phyloP scores from a whole-genome alignment of 2,113 vertebrate species.

The Gadus chalcogrammus region DNA sequence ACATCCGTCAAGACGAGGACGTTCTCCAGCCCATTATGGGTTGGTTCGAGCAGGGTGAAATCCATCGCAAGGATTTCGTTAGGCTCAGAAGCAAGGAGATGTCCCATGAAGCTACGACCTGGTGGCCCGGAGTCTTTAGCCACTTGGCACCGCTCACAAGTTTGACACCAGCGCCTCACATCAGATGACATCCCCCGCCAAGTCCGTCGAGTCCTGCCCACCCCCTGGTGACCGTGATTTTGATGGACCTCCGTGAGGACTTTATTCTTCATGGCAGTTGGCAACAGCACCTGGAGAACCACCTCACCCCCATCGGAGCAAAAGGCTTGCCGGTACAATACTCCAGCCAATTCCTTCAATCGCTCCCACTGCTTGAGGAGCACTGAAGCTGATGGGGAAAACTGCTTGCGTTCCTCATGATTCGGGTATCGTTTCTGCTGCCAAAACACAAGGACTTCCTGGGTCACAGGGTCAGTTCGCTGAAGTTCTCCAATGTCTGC shows the following conservation, averaged over 20 bases:
- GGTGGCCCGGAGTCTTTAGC: neutral
- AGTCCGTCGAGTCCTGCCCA: conserved; percentile 6
- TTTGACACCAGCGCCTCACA: neutral
- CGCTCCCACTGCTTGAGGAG: too few relatives aligned
- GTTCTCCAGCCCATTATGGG: neutral
- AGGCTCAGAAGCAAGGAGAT: conserved; percentile 3
- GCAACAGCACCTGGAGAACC: conserved; percentile 2
- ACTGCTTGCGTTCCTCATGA: too few relatives aligned
- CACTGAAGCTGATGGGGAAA: too few relatives aligned
- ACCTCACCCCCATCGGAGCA: too few relatives aligned
- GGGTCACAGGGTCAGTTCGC: too few relatives aligned
- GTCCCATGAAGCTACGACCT: neutral
- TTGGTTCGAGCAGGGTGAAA: neutral
- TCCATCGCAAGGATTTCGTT: conserved; percentile 18
- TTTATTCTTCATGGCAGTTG: neutral
- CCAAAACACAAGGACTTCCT: too few relatives aligned
- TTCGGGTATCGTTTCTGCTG: too few relatives aligned
- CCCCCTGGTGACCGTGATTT: conserved; percentile 16
- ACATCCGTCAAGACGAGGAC: conserved; percentile 30
- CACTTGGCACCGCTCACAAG: neutral
- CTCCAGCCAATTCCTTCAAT: too few relatives aligned
- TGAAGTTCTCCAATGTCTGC: too few relatives aligned
- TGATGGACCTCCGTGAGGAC: conserved; percentile 6
- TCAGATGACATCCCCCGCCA: neutral
- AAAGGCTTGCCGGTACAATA: too few relatives aligned